A percentile compares a stretch with the other conserved stretches of the same genome.
Conservation (phyloP, 2,888 invertebrate genomes). For the Oxyteleia sp. region DNA sequence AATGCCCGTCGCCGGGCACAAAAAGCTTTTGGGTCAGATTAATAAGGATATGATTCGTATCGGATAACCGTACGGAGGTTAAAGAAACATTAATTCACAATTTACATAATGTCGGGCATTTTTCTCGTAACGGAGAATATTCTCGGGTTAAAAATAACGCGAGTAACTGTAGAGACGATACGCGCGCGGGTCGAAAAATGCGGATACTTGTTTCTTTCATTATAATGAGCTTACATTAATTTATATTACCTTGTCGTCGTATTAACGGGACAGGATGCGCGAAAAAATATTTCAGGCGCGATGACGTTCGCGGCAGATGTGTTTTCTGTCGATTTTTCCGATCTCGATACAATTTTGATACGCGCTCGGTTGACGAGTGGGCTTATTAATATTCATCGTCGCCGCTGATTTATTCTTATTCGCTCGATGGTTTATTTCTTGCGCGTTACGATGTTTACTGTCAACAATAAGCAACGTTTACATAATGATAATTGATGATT, state of each 20-base stretch:
- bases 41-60: not conserved
- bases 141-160: conserved; percentile 22
- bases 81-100: conserved; percentile 12
- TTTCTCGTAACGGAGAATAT: conserved; percentile 17
- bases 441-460: conserved; percentile 29
- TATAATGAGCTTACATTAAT: conserved; percentile 58
- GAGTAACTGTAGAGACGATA: conserved; percentile 26
- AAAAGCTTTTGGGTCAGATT: not conserved
- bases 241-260: conserved; percentile 51
- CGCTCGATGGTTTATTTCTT: not conserved
- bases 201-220: conserved; percentile 31
- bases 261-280: conserved; percentile 54
- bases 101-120: conserved; percentile 16
- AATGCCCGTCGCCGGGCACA: not conserved
- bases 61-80: conserved; percentile 2
- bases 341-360: conserved; percentile 20
- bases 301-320: conserved; percentile 34
- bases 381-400: conserved; percentile 51
- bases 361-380: conserved; percentile 10
- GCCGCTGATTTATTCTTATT: conserved; percentile 6
- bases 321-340: conserved; percentile 45
- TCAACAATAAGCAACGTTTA: conserved; percentile 21
- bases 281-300: conserved; percentile 38
- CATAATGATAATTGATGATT: conserved; percentile 8
- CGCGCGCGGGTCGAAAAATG: conserved; percentile 11